Evolutionary conservation across 2,113 vertebrate genomes (phyloP).

Genomic region (Aspiorhynchus laticeps): DNA sequence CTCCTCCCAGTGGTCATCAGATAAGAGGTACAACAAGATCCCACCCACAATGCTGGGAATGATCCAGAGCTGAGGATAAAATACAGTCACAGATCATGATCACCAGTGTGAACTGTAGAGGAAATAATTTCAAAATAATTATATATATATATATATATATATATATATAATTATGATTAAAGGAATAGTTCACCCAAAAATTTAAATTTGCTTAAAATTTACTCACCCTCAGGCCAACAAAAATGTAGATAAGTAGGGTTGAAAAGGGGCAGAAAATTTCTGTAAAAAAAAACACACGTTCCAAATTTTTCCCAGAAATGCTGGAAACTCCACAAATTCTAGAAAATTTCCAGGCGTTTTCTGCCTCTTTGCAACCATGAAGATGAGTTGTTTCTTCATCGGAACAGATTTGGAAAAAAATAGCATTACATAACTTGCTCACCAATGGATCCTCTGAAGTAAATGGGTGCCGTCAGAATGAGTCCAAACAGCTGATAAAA

Average conservation of each 20-base stretch:
- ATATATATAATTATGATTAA: not conserved
- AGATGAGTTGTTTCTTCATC: not conserved
- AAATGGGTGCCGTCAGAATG: not conserved
- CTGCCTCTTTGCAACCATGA: not conserved
- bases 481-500: not conserved
- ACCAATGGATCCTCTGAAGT: not conserved
- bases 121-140: not conserved
- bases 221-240: not conserved
- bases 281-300: too few species aligned
- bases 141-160: not conserved
- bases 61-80: slow-evolving; percentile 86
- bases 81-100: not conserved
- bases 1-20: slow-evolving; percentile 88
- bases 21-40: slow-evolving; percentile 87
- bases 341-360: too few species aligned
- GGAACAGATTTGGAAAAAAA: not conserved
- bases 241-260: too few species aligned
- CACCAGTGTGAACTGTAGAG: not conserved
- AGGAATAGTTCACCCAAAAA: too few species aligned
- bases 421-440: not conserved
- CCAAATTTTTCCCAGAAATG: too few species aligned
- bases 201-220: not conserved
- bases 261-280: too few species aligned
- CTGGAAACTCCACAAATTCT: too few species aligned
- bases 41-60: slow-evolving; percentile 92